Base-by-base conservation (phyloP, 2,113 vertebrate species). In the Ancistrus triradiatus region DNA sequence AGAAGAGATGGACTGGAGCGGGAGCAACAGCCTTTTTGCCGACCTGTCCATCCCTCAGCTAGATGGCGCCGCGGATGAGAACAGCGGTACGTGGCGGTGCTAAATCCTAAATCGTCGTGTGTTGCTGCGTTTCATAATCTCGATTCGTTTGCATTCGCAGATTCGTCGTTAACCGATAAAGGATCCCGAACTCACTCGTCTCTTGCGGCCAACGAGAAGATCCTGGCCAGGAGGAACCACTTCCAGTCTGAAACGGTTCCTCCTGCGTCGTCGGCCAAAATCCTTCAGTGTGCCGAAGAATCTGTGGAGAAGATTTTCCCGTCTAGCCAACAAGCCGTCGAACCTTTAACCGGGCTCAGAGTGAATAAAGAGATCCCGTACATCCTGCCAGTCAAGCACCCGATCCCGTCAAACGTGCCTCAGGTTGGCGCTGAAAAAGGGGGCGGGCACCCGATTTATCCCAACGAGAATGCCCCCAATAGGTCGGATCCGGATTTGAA, bases 51-150 rank as follows among this genome's bases (percentile, higher is more conserved):
- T 98, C 87, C 93, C 94, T 74, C 96, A 98, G 82, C 85, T 98
- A 66, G 96, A 98, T 75, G 96, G 96, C 52, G 95, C 96, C 44
- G 96, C 95, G 47, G 96, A 98, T 70, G 96, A 98, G 81, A 97
- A 91, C 75, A 92, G 92, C 73, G 96, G 96, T 98, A 87, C 89
- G 84, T 74, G 46, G 28, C 2, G 3, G 27, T 31, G 7, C 27
- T 4, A 31, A 31, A n/a, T n/a, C n/a, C n/a, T 7, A 31, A 31
- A 7, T 7, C 7, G 27, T 31, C 27, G 31, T 69, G 10, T 24
- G 53, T 73, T 27, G 1, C 19, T 9, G 7, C n/a, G 13, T 10
- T 24, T 8, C 14, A 3, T 15, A 22, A 13, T 27, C 3, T 25
- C 43, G 58, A 50, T 78, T 2, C 78, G 57, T 74, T 44, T 77